Percentiles rank a stretch among this genome's conserved stretches.
phyloP scores from a whole-genome alignment of 2,113 vertebrate genomes.

The Podarcis cretensis region DNA sequence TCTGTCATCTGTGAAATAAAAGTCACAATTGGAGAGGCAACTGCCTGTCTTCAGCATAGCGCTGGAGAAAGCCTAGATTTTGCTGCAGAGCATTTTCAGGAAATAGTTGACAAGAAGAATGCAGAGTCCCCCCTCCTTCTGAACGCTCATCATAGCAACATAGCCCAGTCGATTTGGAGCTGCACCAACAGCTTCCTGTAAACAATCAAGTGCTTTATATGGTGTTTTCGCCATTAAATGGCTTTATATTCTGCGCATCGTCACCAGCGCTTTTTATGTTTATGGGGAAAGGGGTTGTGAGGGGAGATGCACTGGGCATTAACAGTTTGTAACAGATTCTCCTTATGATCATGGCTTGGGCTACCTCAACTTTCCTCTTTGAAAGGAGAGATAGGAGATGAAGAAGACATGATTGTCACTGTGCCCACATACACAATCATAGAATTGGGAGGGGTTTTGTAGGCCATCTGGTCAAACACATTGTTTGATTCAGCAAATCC shows the following conservation, averaged over 20 bases:
- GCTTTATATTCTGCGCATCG: not conserved
- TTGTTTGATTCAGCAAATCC: not conserved
- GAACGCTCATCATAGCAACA: not conserved
- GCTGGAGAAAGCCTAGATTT: not conserved
- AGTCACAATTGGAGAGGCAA: conserved; percentile 16
- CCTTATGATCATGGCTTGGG: not conserved
- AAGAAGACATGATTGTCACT: not conserved
- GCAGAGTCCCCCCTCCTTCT: conserved; percentile 60
- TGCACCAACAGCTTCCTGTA: conserved; percentile 80
- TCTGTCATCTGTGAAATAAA: conserved; percentile 10
- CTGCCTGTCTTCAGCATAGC: conserved; percentile 21
- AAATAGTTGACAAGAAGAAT: conserved; percentile 82
- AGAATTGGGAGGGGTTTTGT: not conserved
- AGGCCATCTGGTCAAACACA: too few relatives aligned
- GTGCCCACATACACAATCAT: not conserved
- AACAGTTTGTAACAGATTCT: not conserved
- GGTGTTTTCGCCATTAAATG: not conserved
- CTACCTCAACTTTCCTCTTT: not conserved
- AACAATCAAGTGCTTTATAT: conserved; percentile 57
- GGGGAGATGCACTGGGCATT: not conserved
- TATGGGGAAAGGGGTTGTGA: not conserved
- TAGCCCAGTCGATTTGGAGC: conserved; percentile 13
- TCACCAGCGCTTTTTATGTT: not conserved
- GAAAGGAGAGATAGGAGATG: not conserved
- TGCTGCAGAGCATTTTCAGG: conserved; percentile 67